Evolutionary conservation across 2,888 invertebrate genomes (phyloP).

Genomic region (Eretmocerus hayati): DNA sequence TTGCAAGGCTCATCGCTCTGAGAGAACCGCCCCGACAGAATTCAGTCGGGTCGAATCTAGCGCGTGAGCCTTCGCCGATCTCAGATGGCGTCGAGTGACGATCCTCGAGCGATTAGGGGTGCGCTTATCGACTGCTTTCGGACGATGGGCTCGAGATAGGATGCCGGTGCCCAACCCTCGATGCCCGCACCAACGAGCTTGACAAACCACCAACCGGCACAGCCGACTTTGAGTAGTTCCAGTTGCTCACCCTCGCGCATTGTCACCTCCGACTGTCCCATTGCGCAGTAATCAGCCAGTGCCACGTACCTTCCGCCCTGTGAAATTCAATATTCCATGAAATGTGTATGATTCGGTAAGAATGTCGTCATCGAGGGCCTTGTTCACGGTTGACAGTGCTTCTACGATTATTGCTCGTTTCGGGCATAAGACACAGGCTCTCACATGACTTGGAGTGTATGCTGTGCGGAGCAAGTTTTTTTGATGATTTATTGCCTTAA

Average conservation of each 20-base stretch:
- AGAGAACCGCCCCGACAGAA: too few species aligned
- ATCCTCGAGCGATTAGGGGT: too few species aligned
- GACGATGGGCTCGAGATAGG: constrained; percentile 74
- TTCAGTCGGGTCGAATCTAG: too few species aligned
- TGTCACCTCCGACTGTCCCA: constrained; percentile 84
- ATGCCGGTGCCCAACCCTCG: constrained; percentile 93
- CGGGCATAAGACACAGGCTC: too few species aligned
- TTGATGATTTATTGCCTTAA: too few species aligned
- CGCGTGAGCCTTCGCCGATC: constrained; percentile 46
- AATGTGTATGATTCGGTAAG: not conserved
- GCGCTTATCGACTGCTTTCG: constrained; percentile 65
- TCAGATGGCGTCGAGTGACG: constrained; percentile 45
- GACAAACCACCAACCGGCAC: constrained; percentile 96
- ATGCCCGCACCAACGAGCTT: constrained; percentile 66
- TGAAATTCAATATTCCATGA: too few species aligned
- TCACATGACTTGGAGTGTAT: too few species aligned
- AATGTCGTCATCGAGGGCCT: not conserved
- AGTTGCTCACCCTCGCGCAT: constrained; percentile 86
- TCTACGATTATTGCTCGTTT: not conserved
- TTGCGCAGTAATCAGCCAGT: constrained; percentile 87
- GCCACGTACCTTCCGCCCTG: constrained; percentile 79
- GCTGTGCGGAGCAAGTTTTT: too few species aligned
- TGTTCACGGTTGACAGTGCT: not conserved
- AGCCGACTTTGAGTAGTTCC: constrained; percentile 85
- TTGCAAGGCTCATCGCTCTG: too few species aligned